phyloP scores from a whole-genome alignment of 1,140 invertebrate genomes.

The Limonius californicus region DNA sequence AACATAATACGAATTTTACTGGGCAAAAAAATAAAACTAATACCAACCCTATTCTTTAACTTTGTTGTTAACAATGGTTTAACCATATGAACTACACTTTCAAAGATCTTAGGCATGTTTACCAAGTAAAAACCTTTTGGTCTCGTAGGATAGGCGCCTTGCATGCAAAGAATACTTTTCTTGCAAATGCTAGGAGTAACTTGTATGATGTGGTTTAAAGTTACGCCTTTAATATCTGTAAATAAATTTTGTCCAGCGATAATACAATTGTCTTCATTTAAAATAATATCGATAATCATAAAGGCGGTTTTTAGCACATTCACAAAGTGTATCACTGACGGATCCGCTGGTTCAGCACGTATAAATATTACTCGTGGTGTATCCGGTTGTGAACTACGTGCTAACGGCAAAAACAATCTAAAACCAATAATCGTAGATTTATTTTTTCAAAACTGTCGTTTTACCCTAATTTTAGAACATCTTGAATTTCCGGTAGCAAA shows the following conservation, averaged over 20 bases:
- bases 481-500: slow-evolving; percentile 37
- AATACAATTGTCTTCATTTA: slow-evolving; percentile 36
- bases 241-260: too few relatives aligned
- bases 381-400: too few relatives aligned
- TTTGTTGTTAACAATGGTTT: not conserved
- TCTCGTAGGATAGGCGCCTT: not conserved
- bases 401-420: too few relatives aligned
- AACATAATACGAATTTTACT: too few relatives aligned
- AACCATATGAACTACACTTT: not conserved
- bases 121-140: not conserved
- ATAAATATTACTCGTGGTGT: too few relatives aligned
- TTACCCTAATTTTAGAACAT: slow-evolving; percentile 38
- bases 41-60: not conserved
- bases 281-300: slow-evolving; percentile 36
- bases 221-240: too few relatives aligned
- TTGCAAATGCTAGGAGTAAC: too few relatives aligned
- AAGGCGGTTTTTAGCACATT: slow-evolving; percentile 24
- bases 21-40: too few relatives aligned
- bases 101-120: not conserved
- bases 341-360: too few relatives aligned
- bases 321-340: too few relatives aligned
- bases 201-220: too few relatives aligned
- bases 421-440: too few relatives aligned
- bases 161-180: not conserved
- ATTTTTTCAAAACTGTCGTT: not conserved